Base-by-base conservation (phyloP, 2,888 invertebrate genomes). In the Heliconius cydno region DNA sequence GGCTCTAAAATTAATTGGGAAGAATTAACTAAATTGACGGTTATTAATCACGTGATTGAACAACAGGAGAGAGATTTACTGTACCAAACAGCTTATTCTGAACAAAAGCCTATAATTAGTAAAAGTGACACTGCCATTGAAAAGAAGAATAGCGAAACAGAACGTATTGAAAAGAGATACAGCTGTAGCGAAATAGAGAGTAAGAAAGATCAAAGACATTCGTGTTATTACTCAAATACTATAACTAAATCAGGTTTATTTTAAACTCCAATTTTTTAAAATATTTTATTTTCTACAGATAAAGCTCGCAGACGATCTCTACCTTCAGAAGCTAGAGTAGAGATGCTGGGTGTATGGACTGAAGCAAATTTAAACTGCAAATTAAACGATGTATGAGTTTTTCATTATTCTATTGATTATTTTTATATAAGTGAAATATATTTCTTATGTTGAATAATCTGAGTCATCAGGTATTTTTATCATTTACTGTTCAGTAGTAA, bases 351-450 rank as follows among this genome's bases (percentile, higher is more conserved):
- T 63, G 89, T 94, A 30, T 95, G 95, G 95, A 95, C 94, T 5
- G 95, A 94, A 87, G 92, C 94, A 3, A 94, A 94, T 86, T 85
- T 95, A 34, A 95, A 95, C 85, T 94, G 95, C 82, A 95, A 95
- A 89, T 87, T 95, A 63, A 95, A 95, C 80, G 95, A 95, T 87
- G 95, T 95, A 86, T 6, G 65, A 7, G 19, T 52, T 6, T 15
- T 46, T 46, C 46, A 52, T 19, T 52, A 52, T 19, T 52, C 19
- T 52, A 52, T 19, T 52, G 6, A 52, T 19, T 19, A 7, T 52
- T 52, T 19, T 52, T 19, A 52, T 19, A 19, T 52, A 19, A 52
- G 2, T 52, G 7, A 52, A 52, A 52, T 52, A 19, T 19, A 19
- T 52, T 52, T 46, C 15, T 46, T 46, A 19, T 46, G 1, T 46